Percentiles rank a stretch among this genome's conserved stretches.
Conservation (phyloP, 2,113 vertebrate genomes). For the Rhipidura dahli region DNA sequence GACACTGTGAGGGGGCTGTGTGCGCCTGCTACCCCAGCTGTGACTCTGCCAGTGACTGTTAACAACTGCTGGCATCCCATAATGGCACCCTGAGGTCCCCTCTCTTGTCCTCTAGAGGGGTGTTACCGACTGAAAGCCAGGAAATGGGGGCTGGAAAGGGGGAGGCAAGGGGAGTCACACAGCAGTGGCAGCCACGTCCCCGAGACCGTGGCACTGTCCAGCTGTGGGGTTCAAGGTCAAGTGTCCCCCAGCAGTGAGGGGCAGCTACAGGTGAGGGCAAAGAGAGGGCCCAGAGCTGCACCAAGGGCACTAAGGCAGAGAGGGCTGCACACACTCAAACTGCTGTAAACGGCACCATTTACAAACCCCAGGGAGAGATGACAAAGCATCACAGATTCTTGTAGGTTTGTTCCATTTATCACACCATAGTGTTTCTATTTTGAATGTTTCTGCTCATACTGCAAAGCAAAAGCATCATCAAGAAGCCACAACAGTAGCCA, state of each 20-base stretch:
- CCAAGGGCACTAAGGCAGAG: neutral
- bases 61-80: accelerated
- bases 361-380: neutral
- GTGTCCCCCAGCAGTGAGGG: neutral
- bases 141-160: neutral
- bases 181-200: neutral
- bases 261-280: neutral
- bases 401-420: conserved; percentile 12
- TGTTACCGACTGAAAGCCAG: neutral
- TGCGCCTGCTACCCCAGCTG: accelerated
- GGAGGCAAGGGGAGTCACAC: neutral
- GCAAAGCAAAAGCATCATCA: conserved; percentile 26
- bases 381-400: neutral
- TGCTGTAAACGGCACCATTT: neutral
- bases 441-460: conserved; percentile 29
- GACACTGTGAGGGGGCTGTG: accelerated
- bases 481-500: neutral
- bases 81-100: neutral
- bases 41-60: neutral
- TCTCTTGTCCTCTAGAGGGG: neutral
- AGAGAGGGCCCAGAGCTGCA: neutral
- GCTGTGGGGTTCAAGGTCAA: neutral
- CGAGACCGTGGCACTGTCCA: accelerated
- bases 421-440: conserved; percentile 45
- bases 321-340: neutral